Evolutionary conservation across 2,113 vertebrate genomes (phyloP), one percentile per base, ranked within the genome.

Genomic region (Natator depressus): DNA sequence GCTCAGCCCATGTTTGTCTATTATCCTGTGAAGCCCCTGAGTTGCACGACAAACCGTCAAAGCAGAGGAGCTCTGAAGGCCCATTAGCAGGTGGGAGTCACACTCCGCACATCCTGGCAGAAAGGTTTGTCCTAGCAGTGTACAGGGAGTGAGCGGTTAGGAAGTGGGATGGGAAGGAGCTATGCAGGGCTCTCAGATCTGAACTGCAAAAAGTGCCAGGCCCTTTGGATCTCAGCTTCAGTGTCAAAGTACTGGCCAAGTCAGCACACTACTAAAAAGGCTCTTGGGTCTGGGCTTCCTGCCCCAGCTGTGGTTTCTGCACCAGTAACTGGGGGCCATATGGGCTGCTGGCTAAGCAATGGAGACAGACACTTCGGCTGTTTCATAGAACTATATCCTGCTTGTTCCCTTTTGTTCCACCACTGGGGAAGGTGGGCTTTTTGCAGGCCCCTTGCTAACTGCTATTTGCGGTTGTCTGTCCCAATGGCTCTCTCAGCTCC

Each of bases 401-500:
- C 53, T 13, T 69, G 31, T 65, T 87, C 5, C n/a, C 46, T 31
- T 65, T 14, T 65, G 59, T 7, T 14, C 29, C 59, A 35, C 59
- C 62, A n/a, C 55, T 17, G 72, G 49, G 62, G n/a, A 80, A 5
- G 55, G 19, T 72, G 78, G 11, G 24, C 5, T 50, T 93, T 80
- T 72, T 87, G 72, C 72, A 12, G 83, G 75, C 22, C 49, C 19
- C 19, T 27, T 8, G 1, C 59, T 85, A n/a, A 51, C 42, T 2
- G 2, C 0, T 84, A 27, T 69, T 24, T 25, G 24, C 3, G 10
- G 10, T 42, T 75, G 29, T 62, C 10, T 75, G 69, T 17, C 19
- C 5, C 0, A 0, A 5, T 25, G 92, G 35, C 78, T 80, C 79
- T 53, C 81, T 16, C 87, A 98, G 97, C 79, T 98, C 78, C 62